These are phyloP conservation scores for Macrobrachium rosenbergii DNA, from an alignment of 1,140 invertebrate species.

Conservation along the genomic window DNA sequence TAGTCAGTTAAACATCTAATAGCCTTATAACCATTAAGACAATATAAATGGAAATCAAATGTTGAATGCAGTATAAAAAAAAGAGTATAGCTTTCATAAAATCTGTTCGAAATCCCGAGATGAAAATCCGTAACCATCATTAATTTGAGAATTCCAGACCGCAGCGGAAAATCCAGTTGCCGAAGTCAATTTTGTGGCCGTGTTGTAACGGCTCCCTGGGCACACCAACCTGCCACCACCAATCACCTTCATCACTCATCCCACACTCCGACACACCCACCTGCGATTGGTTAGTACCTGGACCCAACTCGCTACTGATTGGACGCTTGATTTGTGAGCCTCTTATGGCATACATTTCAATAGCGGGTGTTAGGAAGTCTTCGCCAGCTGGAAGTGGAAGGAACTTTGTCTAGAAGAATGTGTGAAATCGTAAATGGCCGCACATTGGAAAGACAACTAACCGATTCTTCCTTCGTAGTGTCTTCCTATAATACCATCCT, in stretches of 20 bases:
- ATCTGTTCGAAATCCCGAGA: neutral
- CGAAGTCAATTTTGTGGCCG: slow-evolving; percentile 33
- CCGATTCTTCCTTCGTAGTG: no score
- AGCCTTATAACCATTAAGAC: no score
- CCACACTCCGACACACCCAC: slow-evolving; percentile 43
- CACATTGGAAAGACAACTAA: neutral
- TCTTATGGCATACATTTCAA: neutral
- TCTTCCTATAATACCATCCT: neutral
- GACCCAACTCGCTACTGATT: slow-evolving; percentile 34
- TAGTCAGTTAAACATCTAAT: no score
- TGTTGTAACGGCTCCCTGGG: slow-evolving; percentile 38
- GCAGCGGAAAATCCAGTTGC: slow-evolving; percentile 22
- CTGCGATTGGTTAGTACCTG: slow-evolving; percentile 53
- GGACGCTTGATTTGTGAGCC: slow-evolving; percentile 48
- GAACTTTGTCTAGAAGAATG: neutral
- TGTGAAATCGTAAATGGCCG: neutral
- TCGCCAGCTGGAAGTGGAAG: neutral
- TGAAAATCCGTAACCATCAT: no score
- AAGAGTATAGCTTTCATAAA: neutral
- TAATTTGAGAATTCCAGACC: no score
- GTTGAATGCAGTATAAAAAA: no score
- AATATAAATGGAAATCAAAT: no score
- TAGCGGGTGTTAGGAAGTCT: no score
- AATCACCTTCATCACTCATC: slow-evolving; percentile 48
- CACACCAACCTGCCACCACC: slow-evolving; percentile 35